Base-by-base conservation (phyloP, 2,888 invertebrate species). In the Zele albiditarsus region DNA sequence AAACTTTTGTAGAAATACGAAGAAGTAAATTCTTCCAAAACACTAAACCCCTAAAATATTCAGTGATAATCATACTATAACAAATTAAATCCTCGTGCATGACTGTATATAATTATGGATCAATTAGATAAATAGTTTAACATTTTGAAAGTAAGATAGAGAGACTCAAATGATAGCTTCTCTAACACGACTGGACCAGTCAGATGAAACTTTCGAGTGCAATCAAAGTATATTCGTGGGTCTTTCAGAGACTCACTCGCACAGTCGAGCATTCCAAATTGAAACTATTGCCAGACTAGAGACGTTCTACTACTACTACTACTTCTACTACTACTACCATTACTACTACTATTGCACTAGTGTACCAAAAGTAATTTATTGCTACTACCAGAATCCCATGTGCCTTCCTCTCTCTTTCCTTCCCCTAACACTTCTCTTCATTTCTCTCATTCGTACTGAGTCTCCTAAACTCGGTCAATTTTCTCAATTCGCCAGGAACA, bases 151-250 rank as follows among this genome's bases (percentile, higher is more conserved):
- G 25, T 60, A 23, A 60, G 23, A 60, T 25, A 23, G 58, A 60
- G 28, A 23, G 14, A 28, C 28, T 20, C 5, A 60, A 60, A 60
- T 60, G 28, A 60, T 60, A 60, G 28, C 58, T 60, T 46, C 25
- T 57, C 25, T 23, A 60, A 14, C 28, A 20, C 20, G n/a, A n/a
- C 20, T 25, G 25, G 58, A 60, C 14, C 25, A 23, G 28, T 60
- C 10, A 16, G 38, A 63, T 31, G 38, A 62, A 71, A 33, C 60
- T 71, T 71, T 71, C n/a, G 42, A 71, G 46, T 71, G 71, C 62
- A 71, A 71, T 71, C 71, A 71, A 71, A 71, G 42, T 58, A 71
- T 38, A 71, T 71, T 71, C 38, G 42, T 33, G 31, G 25, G 27
- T 33, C 31, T 28, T 28, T 60, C 33, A 33, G 23, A 10, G 28